Conservation (phyloP, 2,888 invertebrate species). For the Hyles lineata region DNA sequence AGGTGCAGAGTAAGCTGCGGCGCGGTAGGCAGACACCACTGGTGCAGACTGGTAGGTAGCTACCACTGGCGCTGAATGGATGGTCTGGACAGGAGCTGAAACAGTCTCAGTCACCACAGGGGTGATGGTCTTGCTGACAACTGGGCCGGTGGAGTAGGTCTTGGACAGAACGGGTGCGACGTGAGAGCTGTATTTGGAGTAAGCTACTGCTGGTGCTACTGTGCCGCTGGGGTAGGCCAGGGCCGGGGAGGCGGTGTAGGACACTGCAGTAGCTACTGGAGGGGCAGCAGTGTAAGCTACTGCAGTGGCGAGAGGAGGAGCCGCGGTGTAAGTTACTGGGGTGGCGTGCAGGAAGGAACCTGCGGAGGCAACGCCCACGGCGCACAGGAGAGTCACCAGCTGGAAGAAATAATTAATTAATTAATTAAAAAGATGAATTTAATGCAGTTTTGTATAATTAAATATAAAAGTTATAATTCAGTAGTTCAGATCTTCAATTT, state of each 20-base stretch:
- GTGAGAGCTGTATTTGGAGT: constrained; percentile 46
- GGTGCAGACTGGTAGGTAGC: background rate
- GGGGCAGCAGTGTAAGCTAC: constrained; percentile 44
- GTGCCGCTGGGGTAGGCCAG: constrained; percentile 51
- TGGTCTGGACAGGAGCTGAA: constrained; percentile 34
- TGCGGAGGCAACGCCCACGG: constrained; percentile 86
- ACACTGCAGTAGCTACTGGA: constrained; percentile 44
- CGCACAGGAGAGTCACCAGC: constrained; percentile 84
- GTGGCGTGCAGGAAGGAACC: constrained; percentile 79
- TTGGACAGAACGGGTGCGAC: constrained; percentile 52
- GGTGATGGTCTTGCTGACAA: constrained; percentile 39
- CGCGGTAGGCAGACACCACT: background rate
- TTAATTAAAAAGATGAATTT: background rate
- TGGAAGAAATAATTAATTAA: constrained; percentile 39
- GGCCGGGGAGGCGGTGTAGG: constrained; percentile 61
- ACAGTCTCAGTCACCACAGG: constrained; percentile 49
- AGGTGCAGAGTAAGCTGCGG: background rate
- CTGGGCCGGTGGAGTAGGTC: constrained; percentile 56
- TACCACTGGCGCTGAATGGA: constrained; percentile 2
- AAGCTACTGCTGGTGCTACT: constrained; percentile 38
- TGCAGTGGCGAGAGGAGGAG: constrained; percentile 45
- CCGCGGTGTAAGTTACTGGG: constrained; percentile 58
- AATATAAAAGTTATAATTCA: background rate
- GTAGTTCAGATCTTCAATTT: background rate
- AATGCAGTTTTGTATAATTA: background rate